A percentile compares a stretch with the other conserved stretches of the same genome.
These are phyloP conservation scores for Andrena camellia DNA, from an alignment of 2,888 invertebrate species.

Conservation along the genomic window DNA sequence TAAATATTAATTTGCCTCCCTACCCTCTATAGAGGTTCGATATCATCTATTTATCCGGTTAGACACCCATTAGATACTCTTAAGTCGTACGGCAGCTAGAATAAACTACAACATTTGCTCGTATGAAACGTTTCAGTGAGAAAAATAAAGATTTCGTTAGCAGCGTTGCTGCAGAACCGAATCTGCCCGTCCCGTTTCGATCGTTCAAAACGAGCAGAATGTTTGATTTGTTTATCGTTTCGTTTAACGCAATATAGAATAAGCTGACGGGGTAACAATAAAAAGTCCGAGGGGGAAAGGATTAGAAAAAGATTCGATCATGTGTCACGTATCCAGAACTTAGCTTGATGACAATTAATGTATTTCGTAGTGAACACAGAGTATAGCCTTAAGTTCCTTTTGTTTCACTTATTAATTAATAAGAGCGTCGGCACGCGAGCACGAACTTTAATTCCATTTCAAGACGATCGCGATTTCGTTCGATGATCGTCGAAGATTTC, in stretches of 20 bases:
- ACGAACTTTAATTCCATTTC: slow-evolving; percentile 6
- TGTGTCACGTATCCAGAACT: neutral
- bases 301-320: neutral
- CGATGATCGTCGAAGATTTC: neutral
- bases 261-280: too few relatives aligned
- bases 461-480: neutral
- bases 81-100: slow-evolving; percentile 14
- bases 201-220: slow-evolving; percentile 6
- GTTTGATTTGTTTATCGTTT: neutral
- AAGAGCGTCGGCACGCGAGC: neutral
- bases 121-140: slow-evolving; percentile 35
- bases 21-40: slow-evolving; percentile 33
- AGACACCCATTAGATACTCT: slow-evolving; percentile 10
- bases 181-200: slow-evolving; percentile 8
- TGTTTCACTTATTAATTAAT: neutral
- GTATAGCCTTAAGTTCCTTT: slow-evolving; percentile 25
- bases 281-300: too few relatives aligned
- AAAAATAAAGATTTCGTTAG: slow-evolving; percentile 40
- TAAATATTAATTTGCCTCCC: slow-evolving; percentile 13
- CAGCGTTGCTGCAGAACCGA: slow-evolving; percentile 4
- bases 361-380: slow-evolving; percentile 37
- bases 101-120: slow-evolving; percentile 15
- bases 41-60: slow-evolving; percentile 1
- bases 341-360: neutral
- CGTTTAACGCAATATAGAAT: neutral